These are phyloP conservation scores for Nettapus auritus DNA, from an alignment of 2,113 vertebrate species.

Conservation along the genomic window DNA sequence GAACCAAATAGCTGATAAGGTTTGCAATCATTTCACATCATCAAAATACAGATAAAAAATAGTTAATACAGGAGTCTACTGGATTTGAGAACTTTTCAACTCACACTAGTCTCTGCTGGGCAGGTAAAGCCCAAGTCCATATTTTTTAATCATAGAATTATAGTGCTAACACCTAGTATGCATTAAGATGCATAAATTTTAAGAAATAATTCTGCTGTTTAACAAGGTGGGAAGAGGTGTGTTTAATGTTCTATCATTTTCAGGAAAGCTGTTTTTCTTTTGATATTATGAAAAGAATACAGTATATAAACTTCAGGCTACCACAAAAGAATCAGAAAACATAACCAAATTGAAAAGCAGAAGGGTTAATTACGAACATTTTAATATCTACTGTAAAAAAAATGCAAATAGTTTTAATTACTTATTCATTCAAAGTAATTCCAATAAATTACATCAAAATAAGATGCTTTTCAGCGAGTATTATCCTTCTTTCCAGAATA, in stretches of 20 bases:
- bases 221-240: background rate
- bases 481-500: background rate
- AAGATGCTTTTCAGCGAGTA: background rate
- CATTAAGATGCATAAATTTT: background rate
- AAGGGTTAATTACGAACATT: background rate
- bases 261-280: background rate
- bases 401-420: background rate
- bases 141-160: background rate
- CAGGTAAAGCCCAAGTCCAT: background rate
- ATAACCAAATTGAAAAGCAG: background rate
- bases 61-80: background rate
- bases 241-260: background rate
- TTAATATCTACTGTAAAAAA: background rate
- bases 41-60: background rate
- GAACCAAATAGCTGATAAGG: background rate
- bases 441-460: background rate
- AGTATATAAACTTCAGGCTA: background rate
- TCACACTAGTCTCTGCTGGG: background rate
- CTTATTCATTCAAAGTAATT: background rate
- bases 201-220: background rate
- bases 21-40: background rate
- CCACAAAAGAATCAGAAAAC: background rate
- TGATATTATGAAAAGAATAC: background rate
- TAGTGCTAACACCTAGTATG: background rate
- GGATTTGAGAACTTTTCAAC: background rate